Conservation (phyloP, 2,113 vertebrate species). For the Hemicordylus capensis region DNA sequence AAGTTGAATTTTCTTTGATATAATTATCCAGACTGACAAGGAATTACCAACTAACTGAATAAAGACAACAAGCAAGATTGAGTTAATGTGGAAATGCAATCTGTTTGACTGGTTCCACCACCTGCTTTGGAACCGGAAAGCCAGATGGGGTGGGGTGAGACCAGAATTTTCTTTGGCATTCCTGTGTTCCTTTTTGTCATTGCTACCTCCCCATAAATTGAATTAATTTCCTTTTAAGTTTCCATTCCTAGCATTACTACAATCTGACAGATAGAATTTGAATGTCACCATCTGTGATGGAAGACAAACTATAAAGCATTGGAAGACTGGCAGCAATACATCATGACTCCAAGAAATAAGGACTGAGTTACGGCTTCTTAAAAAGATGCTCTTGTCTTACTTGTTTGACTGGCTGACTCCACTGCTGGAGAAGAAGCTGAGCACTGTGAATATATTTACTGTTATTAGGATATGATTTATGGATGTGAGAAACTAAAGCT, state of each 20-base stretch:
- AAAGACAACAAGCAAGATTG: slow-evolving; percentile 49
- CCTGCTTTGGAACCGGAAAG: slow-evolving; percentile 53
- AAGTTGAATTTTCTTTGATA: slow-evolving; percentile 26
- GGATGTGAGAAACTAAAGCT: slow-evolving; percentile 8
- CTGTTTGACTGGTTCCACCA: slow-evolving; percentile 52
- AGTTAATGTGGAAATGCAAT: slow-evolving; percentile 62
- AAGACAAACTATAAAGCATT: slow-evolving; percentile 66
- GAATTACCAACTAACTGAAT: slow-evolving; percentile 46
- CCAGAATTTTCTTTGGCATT: slow-evolving; percentile 47
- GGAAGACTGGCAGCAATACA: slow-evolving; percentile 53
- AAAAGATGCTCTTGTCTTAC: slow-evolving; percentile 47
- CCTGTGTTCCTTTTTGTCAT: slow-evolving; percentile 46
- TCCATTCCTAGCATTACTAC: slow-evolving; percentile 56
- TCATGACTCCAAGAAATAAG: slow-evolving; percentile 54
- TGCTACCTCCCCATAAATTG: slow-evolving; percentile 52
- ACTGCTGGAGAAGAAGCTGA: slow-evolving; percentile 34
- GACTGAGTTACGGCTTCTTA: slow-evolving; percentile 28
- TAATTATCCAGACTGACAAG: slow-evolving; percentile 52
- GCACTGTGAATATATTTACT: slow-evolving; percentile 28
- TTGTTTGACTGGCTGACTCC: slow-evolving; percentile 49
- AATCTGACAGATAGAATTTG: slow-evolving; percentile 63
- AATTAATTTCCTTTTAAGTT: slow-evolving; percentile 62
- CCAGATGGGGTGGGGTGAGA: slow-evolving; percentile 39
- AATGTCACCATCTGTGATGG: slow-evolving; percentile 69
- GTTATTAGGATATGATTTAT: slow-evolving; percentile 23